These are phyloP conservation scores for Ichneumoninae sp. DNA, from an alignment of 2,888 invertebrate species.

Conservation along the genomic window DNA sequence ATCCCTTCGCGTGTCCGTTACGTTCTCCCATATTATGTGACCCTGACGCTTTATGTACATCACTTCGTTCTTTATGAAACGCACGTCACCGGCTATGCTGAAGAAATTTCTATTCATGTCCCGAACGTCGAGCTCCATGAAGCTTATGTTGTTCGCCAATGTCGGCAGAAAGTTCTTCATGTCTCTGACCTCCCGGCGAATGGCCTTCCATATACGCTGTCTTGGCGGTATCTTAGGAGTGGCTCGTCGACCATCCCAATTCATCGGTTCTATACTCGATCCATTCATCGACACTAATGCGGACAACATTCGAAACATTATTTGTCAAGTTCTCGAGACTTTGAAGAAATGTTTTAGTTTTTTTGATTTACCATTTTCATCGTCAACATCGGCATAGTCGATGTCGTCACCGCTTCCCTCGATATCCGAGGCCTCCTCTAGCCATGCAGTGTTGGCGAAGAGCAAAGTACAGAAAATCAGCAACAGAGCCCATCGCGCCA, in stretches of 20 bases:
- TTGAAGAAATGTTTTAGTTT: not conserved
- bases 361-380: constrained; percentile 34
- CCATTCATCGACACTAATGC: not conserved
- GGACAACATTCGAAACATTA: not conserved
- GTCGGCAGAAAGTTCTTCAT: constrained; percentile 39
- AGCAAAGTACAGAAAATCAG: constrained; percentile 22
- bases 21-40: constrained; percentile 48
- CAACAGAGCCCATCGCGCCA: constrained; percentile 44
- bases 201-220: constrained; percentile 35
- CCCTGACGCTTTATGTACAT: constrained; percentile 38
- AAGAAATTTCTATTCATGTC: constrained; percentile 32
- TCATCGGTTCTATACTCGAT: not conserved
- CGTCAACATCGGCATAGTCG: constrained; percentile 15
- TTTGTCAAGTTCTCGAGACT: not conserved
- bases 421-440: not conserved
- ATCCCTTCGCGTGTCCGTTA: constrained; percentile 54
- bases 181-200: constrained; percentile 36
- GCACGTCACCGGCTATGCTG: constrained; percentile 45
- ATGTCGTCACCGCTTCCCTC: constrained; percentile 7
- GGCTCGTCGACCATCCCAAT: not conserved
- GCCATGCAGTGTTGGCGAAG: not conserved
- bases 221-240: not conserved
- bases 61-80: constrained; percentile 49
- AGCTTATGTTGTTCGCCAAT: constrained; percentile 39
- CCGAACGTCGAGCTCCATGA: constrained; percentile 39